Base-by-base conservation (phyloP, 2,888 invertebrate genomes). In the Platynereis dumerilii region DNA sequence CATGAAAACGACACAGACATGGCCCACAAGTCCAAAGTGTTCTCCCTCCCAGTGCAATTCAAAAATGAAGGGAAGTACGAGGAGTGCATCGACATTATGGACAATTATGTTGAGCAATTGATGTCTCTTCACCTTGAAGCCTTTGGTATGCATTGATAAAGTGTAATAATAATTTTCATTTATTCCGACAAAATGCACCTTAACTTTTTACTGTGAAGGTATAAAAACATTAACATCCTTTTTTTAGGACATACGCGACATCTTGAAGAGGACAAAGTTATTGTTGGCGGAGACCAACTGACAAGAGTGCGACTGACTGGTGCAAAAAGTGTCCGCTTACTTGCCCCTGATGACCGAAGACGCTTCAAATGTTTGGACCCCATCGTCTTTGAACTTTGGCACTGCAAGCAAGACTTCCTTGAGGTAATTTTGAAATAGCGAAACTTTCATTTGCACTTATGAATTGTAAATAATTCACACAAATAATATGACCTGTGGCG, bases 11-110 rank as follows among this genome's bases (percentile, higher is more conserved):
- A 29, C 2, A 12, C 17, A 24, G 20, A 42, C 7, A 58, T 58
- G 58, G 39, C n/a, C 2, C 5, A 42, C 20, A 58, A 42, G 24
- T 42, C 58, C 3, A 5, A 34, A 42, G 24, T 42, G 7, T 34
- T 39, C n/a, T 3, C 58, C 15, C 44, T 58, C 20, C 39, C 39
- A n/a, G 7, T 58, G 5, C 2, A 39, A 10, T 20, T 42, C 20
- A 22, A 22, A 15, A 58, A 58, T 58, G 42, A 58, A 42, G 28
- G 22, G 24, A 39, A 58, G 12, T 58, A 58, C 22, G 58, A 58
- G 39, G 58, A 58, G 1, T 58, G 58, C 42, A 39, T 58, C 24
- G 44, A 58, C 10, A 58, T 58, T 24, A 10, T 58, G 58, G 58
- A 58, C 42, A 22, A 10, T 1, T 58, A 56, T 29, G 29, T 29